phyloP scores from a whole-genome alignment of 2,888 invertebrate genomes.

The Cerceris rybyensis region DNA sequence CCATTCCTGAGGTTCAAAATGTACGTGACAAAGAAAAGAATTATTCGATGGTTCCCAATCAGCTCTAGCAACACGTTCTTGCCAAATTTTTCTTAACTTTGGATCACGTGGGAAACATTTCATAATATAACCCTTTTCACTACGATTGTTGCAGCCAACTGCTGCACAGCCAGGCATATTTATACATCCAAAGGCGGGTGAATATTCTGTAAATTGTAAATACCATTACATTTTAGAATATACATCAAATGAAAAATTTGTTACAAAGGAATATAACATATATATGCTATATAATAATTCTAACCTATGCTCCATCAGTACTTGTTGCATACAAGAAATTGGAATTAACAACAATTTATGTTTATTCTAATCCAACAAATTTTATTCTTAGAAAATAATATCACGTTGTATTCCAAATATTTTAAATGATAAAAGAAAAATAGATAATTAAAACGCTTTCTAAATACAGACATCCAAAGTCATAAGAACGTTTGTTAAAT shows the following conservation, averaged over 20 bases:
- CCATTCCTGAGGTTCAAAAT: slow-evolving; percentile 78
- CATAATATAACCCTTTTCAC: slow-evolving; percentile 80
- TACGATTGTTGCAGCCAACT: slow-evolving; percentile 79
- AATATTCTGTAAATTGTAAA: slow-evolving; percentile 45
- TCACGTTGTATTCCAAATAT: too few species aligned
- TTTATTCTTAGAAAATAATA: too few species aligned
- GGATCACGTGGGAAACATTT: slow-evolving; percentile 80
- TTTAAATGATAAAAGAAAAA: too few species aligned
- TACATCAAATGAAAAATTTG: background rate
- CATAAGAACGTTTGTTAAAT: too few species aligned
- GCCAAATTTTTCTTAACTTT: slow-evolving; percentile 77
- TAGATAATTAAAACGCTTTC: too few species aligned
- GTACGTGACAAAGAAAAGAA: slow-evolving; percentile 78
- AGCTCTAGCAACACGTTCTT: slow-evolving; percentile 75
- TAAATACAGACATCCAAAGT: too few species aligned
- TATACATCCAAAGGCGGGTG: slow-evolving; percentile 34
- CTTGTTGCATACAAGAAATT: too few species aligned
- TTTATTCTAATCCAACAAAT: too few species aligned
- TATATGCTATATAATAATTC: background rate
- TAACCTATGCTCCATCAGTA: background rate
- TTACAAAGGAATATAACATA: background rate
- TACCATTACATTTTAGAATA: background rate
- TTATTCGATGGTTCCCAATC: slow-evolving; percentile 80
- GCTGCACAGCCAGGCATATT: slow-evolving; percentile 80
- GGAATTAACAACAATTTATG: too few species aligned